Conservation (phyloP, 2,113 vertebrate genomes). For the Polyodon spathula region DNA sequence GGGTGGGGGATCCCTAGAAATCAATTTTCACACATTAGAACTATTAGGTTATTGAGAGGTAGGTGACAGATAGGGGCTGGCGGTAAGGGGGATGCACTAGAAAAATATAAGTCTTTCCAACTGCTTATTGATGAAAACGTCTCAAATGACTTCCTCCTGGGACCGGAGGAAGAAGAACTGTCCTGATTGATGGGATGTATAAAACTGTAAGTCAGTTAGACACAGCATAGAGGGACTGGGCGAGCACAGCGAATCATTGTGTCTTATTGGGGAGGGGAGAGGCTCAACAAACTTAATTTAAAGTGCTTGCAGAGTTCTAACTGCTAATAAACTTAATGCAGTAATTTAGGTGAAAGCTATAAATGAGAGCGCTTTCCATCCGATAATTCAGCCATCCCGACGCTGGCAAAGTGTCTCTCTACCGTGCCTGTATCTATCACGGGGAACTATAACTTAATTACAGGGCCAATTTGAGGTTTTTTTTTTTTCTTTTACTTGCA, state of each 20-base stretch:
- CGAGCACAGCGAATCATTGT: slow-evolving; percentile 13
- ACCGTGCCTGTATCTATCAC: slow-evolving; percentile 66
- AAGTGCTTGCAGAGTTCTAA: slow-evolving; percentile 57
- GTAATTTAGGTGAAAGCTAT: slow-evolving; percentile 62
- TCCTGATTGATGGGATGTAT: slow-evolving; percentile 16
- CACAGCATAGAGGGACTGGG: slow-evolving; percentile 9
- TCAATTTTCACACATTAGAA: slow-evolving; percentile 93
- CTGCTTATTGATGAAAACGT: slow-evolving; percentile 18
- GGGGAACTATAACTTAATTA: slow-evolving; percentile 63
- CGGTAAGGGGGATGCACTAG: slow-evolving; percentile 38
- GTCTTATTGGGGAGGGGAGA: slow-evolving; percentile 13
- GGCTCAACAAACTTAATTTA: slow-evolving; percentile 37
- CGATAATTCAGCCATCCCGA: slow-evolving; percentile 71
- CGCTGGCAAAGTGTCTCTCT: slow-evolving; percentile 58
- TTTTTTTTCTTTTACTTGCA: too few species aligned
- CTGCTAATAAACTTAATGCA: slow-evolving; percentile 71
- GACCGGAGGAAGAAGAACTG: background rate
- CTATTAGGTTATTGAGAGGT: slow-evolving; percentile 77
- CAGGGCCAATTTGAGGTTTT: slow-evolving; percentile 50
- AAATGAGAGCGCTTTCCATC: slow-evolving; percentile 60
- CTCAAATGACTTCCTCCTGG: slow-evolving; percentile 9
- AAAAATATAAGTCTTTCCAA: slow-evolving; percentile 21
- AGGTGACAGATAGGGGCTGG: slow-evolving; percentile 48
- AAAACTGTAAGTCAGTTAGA: slow-evolving; percentile 3
- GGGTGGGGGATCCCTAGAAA: slow-evolving; percentile 63